phyloP scores from a whole-genome alignment of 1,140 invertebrate species.

The Mercenaria mercenaria region DNA sequence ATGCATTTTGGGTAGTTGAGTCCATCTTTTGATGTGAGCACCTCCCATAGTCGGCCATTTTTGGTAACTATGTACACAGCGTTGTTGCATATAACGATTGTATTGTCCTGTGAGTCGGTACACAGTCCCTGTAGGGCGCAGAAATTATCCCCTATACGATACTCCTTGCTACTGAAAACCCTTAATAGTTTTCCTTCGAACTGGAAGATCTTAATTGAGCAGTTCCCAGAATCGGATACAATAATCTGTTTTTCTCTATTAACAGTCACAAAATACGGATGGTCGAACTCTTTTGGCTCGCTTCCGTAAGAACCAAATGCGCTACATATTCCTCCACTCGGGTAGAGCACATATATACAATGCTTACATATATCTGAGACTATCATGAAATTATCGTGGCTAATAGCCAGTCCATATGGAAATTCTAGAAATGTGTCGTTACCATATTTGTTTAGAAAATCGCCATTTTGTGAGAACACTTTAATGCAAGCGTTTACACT shows the following conservation, averaged over 20 bases:
- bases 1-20: slow-evolving; percentile 80
- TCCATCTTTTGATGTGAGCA: slow-evolving; percentile 80
- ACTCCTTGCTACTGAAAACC: slow-evolving; percentile 77
- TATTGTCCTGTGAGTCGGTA: slow-evolving; percentile 81
- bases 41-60: slow-evolving; percentile 83
- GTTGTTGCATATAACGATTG: slow-evolving; percentile 81
- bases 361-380: slow-evolving; percentile 83
- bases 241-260: slow-evolving; percentile 83
- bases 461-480: slow-evolving; percentile 76
- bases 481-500: slow-evolving; percentile 83
- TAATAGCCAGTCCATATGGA: slow-evolving; percentile 80
- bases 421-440: slow-evolving; percentile 73
- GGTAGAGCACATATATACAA: slow-evolving; percentile 75
- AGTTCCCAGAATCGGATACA: slow-evolving; percentile 83
- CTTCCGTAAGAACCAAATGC: slow-evolving; percentile 82
- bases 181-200: slow-evolving; percentile 81
- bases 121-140: slow-evolving; percentile 80
- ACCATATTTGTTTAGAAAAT: slow-evolving; percentile 64
- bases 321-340: slow-evolving; percentile 74
- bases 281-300: slow-evolving; percentile 78
- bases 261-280: slow-evolving; percentile 83
- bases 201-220: slow-evolving; percentile 82
- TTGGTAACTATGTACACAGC: slow-evolving; percentile 81
- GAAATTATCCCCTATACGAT: slow-evolving; percentile 76
- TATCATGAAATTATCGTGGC: slow-evolving; percentile 75